phyloP scores from a whole-genome alignment of 2,888 invertebrate species.

The Anagyrus pseudococci region DNA sequence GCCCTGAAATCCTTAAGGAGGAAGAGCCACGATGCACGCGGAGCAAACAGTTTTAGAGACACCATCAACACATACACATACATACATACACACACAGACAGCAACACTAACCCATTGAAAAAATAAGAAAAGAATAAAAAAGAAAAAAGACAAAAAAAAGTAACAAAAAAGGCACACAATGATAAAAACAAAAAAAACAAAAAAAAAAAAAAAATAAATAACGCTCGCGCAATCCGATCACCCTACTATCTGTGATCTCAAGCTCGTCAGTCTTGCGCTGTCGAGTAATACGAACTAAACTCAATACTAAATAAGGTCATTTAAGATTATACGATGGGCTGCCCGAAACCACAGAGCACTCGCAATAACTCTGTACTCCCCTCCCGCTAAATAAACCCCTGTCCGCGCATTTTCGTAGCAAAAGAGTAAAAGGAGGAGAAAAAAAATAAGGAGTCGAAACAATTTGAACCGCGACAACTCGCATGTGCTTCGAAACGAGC shows the following conservation, averaged over 20 bases:
- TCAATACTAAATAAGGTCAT: slow-evolving; percentile 51
- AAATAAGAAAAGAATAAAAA: slow-evolving; percentile 25
- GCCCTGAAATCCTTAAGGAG: slow-evolving; percentile 61
- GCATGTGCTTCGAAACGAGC: slow-evolving; percentile 29
- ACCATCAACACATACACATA: slow-evolving; percentile 31
- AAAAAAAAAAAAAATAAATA: slow-evolving; percentile 45
- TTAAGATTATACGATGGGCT: slow-evolving; percentile 35
- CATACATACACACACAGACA: too few species aligned
- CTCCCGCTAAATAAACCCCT: background rate
- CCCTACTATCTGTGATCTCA: slow-evolving; percentile 61
- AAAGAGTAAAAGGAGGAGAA: slow-evolving; percentile 1
- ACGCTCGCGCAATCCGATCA: slow-evolving; percentile 59
- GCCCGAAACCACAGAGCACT: slow-evolving; percentile 38
- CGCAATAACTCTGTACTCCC: slow-evolving; percentile 13
- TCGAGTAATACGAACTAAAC: slow-evolving; percentile 60
- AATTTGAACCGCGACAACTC: slow-evolving; percentile 22
- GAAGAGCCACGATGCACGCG: slow-evolving; percentile 51
- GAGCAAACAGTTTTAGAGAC: slow-evolving; percentile 39
- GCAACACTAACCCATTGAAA: slow-evolving; percentile 42
- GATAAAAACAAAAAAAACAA: slow-evolving; percentile 33
- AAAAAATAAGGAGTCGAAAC: too few species aligned
- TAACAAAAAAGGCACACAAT: too few species aligned
- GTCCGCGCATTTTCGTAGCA: slow-evolving; percentile 10
- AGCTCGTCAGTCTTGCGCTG: slow-evolving; percentile 48
- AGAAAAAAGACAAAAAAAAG: slow-evolving; percentile 28